Evolutionary conservation across 2,888 invertebrate genomes (phyloP), one percentile per base, ranked within the genome.

Genomic region (Shargacucullia verbasci): DNA sequence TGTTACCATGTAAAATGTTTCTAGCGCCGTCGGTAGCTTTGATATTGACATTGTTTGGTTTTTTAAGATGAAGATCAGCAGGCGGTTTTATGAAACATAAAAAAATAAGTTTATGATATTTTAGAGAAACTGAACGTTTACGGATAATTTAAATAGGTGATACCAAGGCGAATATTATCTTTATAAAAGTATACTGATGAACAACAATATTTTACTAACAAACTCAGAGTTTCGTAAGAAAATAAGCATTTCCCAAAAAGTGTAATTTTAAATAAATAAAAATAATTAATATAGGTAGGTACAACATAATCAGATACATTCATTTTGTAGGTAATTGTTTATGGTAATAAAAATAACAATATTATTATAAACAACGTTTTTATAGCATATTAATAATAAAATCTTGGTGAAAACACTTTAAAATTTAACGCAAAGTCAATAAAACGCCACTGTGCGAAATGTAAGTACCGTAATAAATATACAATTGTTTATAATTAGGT

Each of bases 401-500:
- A 61, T 71, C 59, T 40, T 35, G 50, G 25, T 53, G 57, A 73
- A 67, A 76, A 70, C 66, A 59, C 55, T 72, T 73, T 70, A 66
- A 62, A 77, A 70, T 65, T 69, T 66, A 65, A 59, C 62, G 41
- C 61, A 53, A 67, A 73, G 39, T 59, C 64, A 73, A 70, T 76
- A 76, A 70, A 76, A 58, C 72, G 27, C 52, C 38, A 20, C 31
- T 61, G 60, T 64, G 64, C 64, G 67, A 81, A 80, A 78, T 71
- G 73, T 73, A 78, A 77, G 79, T 70, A 80, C 78, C 69, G 82
- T 77, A 84, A 88, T 89, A 89, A 89, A 89, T 83, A 85, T 76
- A 77, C 76, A 72, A 79, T 81, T 89, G 89, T 89, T 89, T 89
- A 88, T 84, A 88, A 88, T 86, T 85, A 88, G 79, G 79, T 81